Percentiles rank a stretch among this genome's conserved stretches.
phyloP scores from a whole-genome alignment of 2,113 vertebrate species.

The Alouatta palliata region DNA sequence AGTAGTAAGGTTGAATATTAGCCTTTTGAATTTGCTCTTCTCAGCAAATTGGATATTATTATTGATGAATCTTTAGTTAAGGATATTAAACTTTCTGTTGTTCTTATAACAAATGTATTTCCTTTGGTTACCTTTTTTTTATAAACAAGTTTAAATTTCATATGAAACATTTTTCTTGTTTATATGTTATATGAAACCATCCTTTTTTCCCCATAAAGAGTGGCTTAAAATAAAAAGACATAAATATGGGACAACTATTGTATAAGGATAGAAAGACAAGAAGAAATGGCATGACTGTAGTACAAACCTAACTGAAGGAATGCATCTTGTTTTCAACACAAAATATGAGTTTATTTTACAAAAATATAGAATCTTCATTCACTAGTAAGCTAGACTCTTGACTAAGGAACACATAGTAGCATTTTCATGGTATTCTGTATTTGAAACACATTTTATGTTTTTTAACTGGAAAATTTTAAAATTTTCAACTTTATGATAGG shows the following conservation, averaged over 20 bases:
- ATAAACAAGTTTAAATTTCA: slow-evolving; percentile 42
- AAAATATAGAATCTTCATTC: background rate
- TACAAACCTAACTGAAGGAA: background rate
- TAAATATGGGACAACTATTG: background rate
- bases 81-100: slow-evolving; percentile 3
- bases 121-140: background rate
- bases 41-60: background rate
- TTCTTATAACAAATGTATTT: slow-evolving; percentile 14
- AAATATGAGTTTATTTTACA: slow-evolving; percentile 1
- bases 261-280: background rate
- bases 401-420: background rate
- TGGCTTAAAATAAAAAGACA: slow-evolving; percentile 30
- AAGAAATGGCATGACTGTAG: background rate
- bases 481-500: background rate
- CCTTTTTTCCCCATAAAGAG: background rate
- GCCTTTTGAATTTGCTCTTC: slow-evolving; percentile 25
- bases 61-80: slow-evolving; percentile 2
- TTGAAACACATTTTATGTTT: background rate
- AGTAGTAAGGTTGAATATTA: background rate
- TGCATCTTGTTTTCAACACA: background rate
- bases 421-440: background rate
- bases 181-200: background rate
- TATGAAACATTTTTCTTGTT: slow-evolving; percentile 19
- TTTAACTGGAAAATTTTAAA: background rate
- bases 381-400: background rate